Evolutionary conservation across 1,140 invertebrate species (phyloP).

Genomic region (Andricus grossulariae): DNA sequence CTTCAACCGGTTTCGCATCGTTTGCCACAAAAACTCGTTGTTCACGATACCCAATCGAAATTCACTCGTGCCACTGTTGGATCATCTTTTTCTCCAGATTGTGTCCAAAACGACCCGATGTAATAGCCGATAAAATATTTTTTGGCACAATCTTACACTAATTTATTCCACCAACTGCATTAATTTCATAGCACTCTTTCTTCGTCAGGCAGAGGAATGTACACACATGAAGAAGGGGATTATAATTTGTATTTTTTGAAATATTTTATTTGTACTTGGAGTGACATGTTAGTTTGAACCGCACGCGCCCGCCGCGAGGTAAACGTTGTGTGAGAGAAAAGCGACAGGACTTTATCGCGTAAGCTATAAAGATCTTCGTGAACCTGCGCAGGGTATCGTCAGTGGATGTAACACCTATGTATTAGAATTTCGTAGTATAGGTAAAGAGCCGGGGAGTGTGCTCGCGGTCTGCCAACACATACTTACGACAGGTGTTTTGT

Average conservation of each 20-base stretch:
- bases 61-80: constrained; percentile 29
- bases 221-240: neutral
- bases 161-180: neutral
- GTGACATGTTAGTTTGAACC: neutral
- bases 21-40: constrained; percentile 56
- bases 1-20: constrained; percentile 56
- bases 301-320: neutral
- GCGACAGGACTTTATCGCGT: constrained; percentile 12
- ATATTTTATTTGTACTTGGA: neutral
- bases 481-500: constrained; percentile 15
- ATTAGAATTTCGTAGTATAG: constrained; percentile 8
- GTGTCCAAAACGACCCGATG: neutral
- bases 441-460: constrained; percentile 9
- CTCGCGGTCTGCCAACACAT: neutral
- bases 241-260: too few relatives aligned
- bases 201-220: neutral
- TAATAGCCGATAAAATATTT: constrained; percentile 1
- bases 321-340: neutral
- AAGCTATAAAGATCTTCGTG: neutral
- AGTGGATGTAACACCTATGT: neutral
- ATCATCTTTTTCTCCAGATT: constrained; percentile 10
- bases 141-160: neutral
- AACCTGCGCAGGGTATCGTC: constrained; percentile 13
- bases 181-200: neutral
- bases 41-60: constrained; percentile 50